These are phyloP conservation scores for Paelopatides confundens DNA, from an alignment of 53 echinoderm and acorn worm species.

Conservation along the genomic window DNA sequence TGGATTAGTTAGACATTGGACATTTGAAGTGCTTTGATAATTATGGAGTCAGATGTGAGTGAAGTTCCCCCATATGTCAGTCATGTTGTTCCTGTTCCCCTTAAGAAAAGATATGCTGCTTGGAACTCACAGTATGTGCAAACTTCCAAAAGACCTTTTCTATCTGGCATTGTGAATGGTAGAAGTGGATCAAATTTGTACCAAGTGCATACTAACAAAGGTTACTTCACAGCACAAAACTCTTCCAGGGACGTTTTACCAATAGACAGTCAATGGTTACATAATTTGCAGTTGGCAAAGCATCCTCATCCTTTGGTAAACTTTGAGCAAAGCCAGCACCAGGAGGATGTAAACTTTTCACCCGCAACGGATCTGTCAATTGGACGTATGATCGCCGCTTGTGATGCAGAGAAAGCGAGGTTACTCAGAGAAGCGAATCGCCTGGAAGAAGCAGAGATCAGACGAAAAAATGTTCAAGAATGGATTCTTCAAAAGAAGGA, in stretches of 20 bases:
- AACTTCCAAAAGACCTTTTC: background rate
- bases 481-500: background rate
- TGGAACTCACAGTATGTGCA: background rate
- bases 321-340: background rate
- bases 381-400: background rate
- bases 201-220: too few relatives aligned
- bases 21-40: too few relatives aligned
- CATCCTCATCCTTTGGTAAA: background rate
- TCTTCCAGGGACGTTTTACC: background rate
- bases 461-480: background rate
- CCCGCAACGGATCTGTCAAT: background rate
- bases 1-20: too few relatives aligned
- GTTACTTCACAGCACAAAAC: background rate
- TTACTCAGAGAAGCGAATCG: background rate
- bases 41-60: slow-evolving; percentile 15
- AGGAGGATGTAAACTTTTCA: background rate
- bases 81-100: background rate
- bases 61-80: background rate
- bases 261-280: background rate
- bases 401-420: background rate
- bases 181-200: background rate
- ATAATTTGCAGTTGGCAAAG: background rate
- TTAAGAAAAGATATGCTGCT: background rate
- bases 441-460: background rate
- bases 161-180: background rate